Evolutionary conservation across 2,113 vertebrate species (phyloP).

Genomic region (Centropristis striata): DNA sequence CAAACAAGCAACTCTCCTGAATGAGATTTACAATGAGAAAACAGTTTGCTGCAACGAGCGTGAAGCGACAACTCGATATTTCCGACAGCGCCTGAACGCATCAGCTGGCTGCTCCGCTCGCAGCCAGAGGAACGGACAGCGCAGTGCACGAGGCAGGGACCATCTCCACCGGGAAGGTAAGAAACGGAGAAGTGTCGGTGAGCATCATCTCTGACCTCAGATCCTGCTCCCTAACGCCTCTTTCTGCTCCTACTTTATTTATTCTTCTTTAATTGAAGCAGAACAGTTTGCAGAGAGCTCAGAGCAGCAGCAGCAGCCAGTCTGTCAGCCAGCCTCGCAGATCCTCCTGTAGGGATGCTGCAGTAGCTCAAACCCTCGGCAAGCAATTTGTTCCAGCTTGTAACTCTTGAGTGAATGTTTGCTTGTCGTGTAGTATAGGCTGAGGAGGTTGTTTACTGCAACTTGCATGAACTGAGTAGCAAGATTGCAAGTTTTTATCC

Average conservation of each 20-base stretch:
- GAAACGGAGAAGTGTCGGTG: constrained; percentile 56
- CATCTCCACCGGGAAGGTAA: constrained; percentile 50
- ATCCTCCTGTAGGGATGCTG: constrained; percentile 73
- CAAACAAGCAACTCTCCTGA: no score
- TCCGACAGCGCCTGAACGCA: constrained; percentile 41
- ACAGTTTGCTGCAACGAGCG: background rate
- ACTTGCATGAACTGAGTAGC: background rate
- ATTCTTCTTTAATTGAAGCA: background rate
- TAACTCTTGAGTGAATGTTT: constrained; percentile 27
- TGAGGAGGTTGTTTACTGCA: background rate
- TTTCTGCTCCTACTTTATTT: background rate
- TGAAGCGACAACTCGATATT: background rate
- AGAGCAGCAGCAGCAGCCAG: constrained; percentile 31
- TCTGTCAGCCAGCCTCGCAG: constrained; percentile 16
- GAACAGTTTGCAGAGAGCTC: constrained; percentile 44
- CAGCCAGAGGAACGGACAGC: constrained; percentile 56
- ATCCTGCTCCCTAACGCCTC: rapidly evolving
- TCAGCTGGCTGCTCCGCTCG: constrained; percentile 58
- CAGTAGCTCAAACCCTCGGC: constrained; percentile 46
- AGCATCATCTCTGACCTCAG: constrained; percentile 26
- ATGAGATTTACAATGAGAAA: background rate
- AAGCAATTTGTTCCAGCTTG: constrained; percentile 26
- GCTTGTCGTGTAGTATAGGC: background rate
- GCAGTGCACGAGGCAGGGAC: constrained; percentile 49
- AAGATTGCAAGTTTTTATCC: background rate